Conservation (phyloP, 2,113 vertebrate species). For the Pelvicachromis taeniatus region DNA sequence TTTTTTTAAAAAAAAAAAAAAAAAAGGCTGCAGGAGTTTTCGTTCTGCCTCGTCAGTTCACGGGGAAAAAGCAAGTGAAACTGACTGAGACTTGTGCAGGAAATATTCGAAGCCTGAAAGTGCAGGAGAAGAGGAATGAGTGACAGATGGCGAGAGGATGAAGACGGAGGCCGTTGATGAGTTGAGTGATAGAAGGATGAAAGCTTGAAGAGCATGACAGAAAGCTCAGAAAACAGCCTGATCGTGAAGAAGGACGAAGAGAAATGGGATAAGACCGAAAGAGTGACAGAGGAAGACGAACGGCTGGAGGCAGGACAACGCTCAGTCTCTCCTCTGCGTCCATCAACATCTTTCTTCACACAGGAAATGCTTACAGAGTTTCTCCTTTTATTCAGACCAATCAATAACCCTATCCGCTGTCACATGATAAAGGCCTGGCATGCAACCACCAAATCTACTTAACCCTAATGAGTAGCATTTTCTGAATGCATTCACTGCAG, state of each 20-base stretch:
- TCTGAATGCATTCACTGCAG: neutral
- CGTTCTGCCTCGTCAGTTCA: neutral
- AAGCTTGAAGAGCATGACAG: neutral
- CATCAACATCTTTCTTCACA: constrained; percentile 40
- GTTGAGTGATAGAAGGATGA: neutral
- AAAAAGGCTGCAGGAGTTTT: neutral
- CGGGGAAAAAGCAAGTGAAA: neutral
- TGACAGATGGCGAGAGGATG: constrained; percentile 1
- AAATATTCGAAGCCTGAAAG: neutral
- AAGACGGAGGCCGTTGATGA: neutral
- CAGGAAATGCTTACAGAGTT: constrained; percentile 29
- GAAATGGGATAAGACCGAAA: neutral
- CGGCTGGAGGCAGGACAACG: neutral
- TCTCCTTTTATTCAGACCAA: constrained; percentile 6
- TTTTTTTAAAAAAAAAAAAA: no score
- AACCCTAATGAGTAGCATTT: constrained; percentile 26
- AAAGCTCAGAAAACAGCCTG: neutral
- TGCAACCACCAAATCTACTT: neutral
- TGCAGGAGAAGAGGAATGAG: neutral
- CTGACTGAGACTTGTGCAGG: neutral
- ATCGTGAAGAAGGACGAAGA: neutral
- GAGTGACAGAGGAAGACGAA: neutral
- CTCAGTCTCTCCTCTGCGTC: constrained; percentile 24
- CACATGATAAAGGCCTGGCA: constrained; percentile 4
- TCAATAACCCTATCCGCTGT: constrained; percentile 28